Percentiles rank a stretch among this genome's conserved stretches.
Evolutionary conservation across 2,113 vertebrate genomes (phyloP).

Genomic region (Thoracochromis brauschi): DNA sequence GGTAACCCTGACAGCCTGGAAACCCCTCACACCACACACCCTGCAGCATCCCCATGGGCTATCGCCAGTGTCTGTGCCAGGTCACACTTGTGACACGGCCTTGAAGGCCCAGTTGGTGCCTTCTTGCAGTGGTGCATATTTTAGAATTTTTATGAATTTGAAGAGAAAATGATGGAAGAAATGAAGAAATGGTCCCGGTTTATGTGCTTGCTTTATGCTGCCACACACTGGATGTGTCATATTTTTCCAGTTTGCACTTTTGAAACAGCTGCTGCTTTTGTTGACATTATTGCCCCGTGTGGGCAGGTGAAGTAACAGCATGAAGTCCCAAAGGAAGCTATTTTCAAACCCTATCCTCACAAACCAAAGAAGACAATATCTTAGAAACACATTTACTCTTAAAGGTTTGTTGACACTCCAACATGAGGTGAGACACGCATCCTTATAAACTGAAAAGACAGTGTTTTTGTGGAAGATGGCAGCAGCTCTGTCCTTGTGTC

Average conservation of each 20-base stretch:
- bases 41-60: conserved; percentile 38
- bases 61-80: conserved; percentile 34
- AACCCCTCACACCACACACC: conserved; percentile 34
- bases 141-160: neutral
- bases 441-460: neutral
- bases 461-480: conserved; percentile 23
- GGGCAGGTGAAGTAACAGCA: conserved; percentile 10
- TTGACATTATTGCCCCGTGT: conserved; percentile 9
- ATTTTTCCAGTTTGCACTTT: neutral
- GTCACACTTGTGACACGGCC: conserved; percentile 35
- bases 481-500: conserved; percentile 43
- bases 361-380: conserved; percentile 5
- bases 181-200: neutral
- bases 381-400: neutral
- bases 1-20: conserved; percentile 56
- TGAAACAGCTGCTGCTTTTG: neutral
- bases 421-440: neutral
- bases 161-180: neutral
- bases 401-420: conserved; percentile 15
- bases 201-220: neutral
- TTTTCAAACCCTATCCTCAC: neutral
- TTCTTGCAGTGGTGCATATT: neutral
- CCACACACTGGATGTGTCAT: neutral
- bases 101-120: conserved; percentile 7
- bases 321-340: neutral